Evolutionary conservation across 2,113 vertebrate genomes (phyloP).

Genomic region (Antidorcas marsupialis): DNA sequence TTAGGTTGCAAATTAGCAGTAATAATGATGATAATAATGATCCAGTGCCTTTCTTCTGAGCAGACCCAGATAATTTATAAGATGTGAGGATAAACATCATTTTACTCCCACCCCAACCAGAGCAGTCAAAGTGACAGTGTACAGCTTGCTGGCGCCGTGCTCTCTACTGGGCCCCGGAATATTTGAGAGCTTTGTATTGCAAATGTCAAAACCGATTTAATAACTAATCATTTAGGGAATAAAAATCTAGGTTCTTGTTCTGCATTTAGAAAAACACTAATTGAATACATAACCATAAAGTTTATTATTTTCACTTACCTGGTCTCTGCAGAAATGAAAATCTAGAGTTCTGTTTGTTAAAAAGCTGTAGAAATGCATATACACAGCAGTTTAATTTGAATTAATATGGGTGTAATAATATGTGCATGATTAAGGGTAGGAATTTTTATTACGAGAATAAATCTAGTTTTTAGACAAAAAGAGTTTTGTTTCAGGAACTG

Average conservation of each 20-base stretch:
- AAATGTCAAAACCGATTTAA: neutral
- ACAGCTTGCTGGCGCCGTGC: neutral
- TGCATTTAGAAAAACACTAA: neutral
- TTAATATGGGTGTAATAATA: neutral
- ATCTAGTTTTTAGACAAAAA: conserved; percentile 25
- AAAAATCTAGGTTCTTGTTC: neutral
- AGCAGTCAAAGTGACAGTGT: neutral
- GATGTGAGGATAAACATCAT: neutral
- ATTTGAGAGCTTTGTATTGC: neutral
- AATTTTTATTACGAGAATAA: conserved; percentile 20
- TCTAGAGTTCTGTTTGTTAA: neutral
- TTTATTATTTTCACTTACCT: neutral
- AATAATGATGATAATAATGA: neutral
- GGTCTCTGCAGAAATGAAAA: conserved; percentile 12
- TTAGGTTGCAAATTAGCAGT: neutral
- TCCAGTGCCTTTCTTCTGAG: neutral
- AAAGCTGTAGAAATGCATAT: neutral
- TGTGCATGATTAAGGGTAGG: neutral
- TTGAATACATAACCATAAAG: neutral
- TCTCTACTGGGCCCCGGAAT: neutral
- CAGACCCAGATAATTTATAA: neutral
- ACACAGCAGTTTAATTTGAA: neutral
- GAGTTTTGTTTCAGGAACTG: neutral
- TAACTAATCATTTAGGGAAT: neutral
- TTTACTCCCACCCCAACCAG: neutral